Base-by-base conservation (phyloP, 2,888 invertebrate genomes). In the Bombyx huttoni region DNA sequence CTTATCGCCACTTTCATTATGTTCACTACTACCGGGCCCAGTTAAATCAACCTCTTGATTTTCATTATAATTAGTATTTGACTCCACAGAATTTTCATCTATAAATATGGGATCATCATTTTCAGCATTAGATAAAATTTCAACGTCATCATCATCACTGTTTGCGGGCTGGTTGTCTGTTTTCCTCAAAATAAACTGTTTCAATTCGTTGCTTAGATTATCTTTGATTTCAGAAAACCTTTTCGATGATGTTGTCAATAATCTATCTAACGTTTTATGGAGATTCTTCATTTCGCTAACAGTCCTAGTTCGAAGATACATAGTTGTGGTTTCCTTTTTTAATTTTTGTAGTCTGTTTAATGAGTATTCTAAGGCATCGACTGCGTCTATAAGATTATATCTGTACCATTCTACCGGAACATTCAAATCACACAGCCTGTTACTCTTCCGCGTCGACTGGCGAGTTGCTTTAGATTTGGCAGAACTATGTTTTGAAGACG, bases 351-450 rank as follows among this genome's bases (percentile, higher is more conserved):
- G 71, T 46, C 89, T 83, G 13, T 84, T 74, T 24, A 90, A 73
- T 7, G 91, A 82, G 68, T 90, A 91, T 56, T 90, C 89, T 51
- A 91, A 79, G 34, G 91, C 86, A 56, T 90, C 89, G 34, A 89
- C 83, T 0, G 91, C 89, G 60, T 91, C 89, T 50, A 90, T 70
- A 35, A 90, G 77, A 57, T 91, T 91, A 59, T 89, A 90, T 54
- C 91, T 83, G 62, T 87, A 91, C 91, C 91, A 91, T 65, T 91
- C 91, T 49, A 89, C 75, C 13, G 89, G 85, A 8, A 83, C 81
- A 55, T 75, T 70, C 46, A 84, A 58, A 63, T 87, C 83, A 55
- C 73, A 73, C 48, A 75, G 66, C 55, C 80, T 70, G 13, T 62
- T 60, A 35, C 51, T 65, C 14, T 56, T 52, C 46, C 46, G 47